Base-by-base conservation (phyloP, 2,797 vertebrate species). In the Periophthalmus magnuspinnatus region DNA sequence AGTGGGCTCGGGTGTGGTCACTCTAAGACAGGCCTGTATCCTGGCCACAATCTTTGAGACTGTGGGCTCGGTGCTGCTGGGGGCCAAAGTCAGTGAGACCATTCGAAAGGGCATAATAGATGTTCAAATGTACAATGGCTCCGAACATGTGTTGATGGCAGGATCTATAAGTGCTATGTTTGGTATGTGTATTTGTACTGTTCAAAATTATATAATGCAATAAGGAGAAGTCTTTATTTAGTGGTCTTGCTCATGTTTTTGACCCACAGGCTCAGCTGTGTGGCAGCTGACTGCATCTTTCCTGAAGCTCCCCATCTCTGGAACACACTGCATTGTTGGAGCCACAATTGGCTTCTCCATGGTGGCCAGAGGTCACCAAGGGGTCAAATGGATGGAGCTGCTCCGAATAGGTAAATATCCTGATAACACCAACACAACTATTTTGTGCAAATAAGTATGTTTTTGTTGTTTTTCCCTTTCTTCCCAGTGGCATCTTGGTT, bases 301-400 rank as follows among this genome's bases (percentile, higher is more conserved):
- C 89, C 89, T 99, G 88, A 97, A 95, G 92, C 95, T 99, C 10
- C 97, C 97, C 71, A 97, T 99, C 78, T 99, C 97, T 83, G 97
- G 97, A 73, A 99, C 97, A 21, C 97, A 99, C 87, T 99, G 97
- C 76, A 99, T 99, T 28, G 97, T 99, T 11, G 97, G 97, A 10
- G 97, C 97, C 0, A 99, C 97, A 75, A 97, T 99, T n/a, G 97
- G 97, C 11, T 99, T 95, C 88, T 98, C 96, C 0, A 90, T 98
- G 66, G 96, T 99, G 68, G 96, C 97, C 52, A 82, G 91, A 82
- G 96, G 97, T 63, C 93, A 95, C 62, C 80, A 94, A 38, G 96
- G 96, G 36, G 95, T 99, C 81, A 96, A 88, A 86, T 99, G 97
- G 97, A 93, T 95, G 0, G 95, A 97, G 78, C 90, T 99, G 34